Base-by-base conservation (phyloP, 2,113 vertebrate species). In the Rhinoderma darwinii region DNA sequence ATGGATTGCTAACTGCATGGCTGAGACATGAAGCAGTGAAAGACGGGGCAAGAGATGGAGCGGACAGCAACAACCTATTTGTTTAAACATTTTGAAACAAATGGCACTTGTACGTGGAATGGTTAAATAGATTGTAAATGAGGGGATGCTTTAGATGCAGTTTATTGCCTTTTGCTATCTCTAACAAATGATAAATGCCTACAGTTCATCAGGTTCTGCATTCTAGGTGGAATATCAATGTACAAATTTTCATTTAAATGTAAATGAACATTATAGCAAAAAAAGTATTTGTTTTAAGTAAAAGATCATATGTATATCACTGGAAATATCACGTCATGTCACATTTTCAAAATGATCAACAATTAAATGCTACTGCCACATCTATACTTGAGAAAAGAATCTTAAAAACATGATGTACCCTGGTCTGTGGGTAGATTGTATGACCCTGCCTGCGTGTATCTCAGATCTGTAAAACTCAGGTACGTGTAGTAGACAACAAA, bases 41-140 rank as follows among this genome's bases (percentile, higher is more conserved):
- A 76, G 84, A 61, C 84, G 78, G 27, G 61, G 25, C 27, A 47
- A 4, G 84, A 77, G 73, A 85, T 85, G 73, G 39, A 85, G 41
- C 41, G 61, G 84, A 85, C 73, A 85, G 74, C 54, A 66, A 44
- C 56, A 22, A 77, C 44, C 84, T 85, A 85, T 85, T 85, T 85
- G 76, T 76, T 85, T 85, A 85, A 85, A 85, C 74, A 85, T 85
- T 85, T 50, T 14, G 44, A 85, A 85, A 85, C 73, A 77, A 85
- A 85, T 78, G 84, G 84, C 84, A 77, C 73, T 85, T 85, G 73
- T 85, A 85, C 84, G 84, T 85, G 84, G 73, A 85, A 85, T 85
- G 84, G 84, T 50, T 85, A 85, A 85, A 77, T 76, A 85, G 84
- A 20, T 78, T 77, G 84, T 35, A 77, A 85, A 85, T 77, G 73